Evolutionary conservation across 2,113 vertebrate species (phyloP).

Genomic region (Sapayoa aenigma): DNA sequence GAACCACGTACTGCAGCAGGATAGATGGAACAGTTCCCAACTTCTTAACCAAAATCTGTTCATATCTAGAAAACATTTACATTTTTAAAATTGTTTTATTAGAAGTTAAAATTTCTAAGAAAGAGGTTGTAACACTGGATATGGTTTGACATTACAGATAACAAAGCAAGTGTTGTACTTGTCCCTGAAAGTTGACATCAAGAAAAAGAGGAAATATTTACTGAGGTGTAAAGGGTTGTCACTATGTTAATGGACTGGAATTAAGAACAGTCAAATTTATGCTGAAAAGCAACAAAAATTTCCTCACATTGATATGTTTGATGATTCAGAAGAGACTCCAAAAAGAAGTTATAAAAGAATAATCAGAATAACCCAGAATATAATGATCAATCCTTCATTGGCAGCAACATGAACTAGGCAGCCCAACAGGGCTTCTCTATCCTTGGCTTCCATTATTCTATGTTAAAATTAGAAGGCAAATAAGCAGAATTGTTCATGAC

Average conservation of each 20-base stretch:
- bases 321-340: background rate
- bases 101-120: background rate
- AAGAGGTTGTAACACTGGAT: background rate
- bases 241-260: background rate
- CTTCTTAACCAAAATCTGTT: background rate
- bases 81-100: background rate
- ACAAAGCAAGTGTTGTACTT: background rate
- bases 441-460: conserved; percentile 18
- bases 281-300: background rate
- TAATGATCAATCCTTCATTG: background rate
- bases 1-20: background rate
- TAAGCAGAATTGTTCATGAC: conserved; percentile 28
- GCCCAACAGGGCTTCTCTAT: background rate
- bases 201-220: background rate
- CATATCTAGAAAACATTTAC: background rate
- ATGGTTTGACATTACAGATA: background rate
- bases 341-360: background rate
- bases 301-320: background rate
- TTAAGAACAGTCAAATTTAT: background rate
- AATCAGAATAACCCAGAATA: background rate
- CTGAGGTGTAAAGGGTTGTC: background rate
- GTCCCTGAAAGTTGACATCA: background rate
- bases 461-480: conserved; percentile 52
- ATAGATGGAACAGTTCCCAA: background rate
- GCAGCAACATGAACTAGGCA: background rate